A percentile compares a stretch with the other conserved stretches of the same genome.
phyloP scores from a whole-genome alignment of 2,888 invertebrate species.

The Coelogynopora nodosa region DNA sequence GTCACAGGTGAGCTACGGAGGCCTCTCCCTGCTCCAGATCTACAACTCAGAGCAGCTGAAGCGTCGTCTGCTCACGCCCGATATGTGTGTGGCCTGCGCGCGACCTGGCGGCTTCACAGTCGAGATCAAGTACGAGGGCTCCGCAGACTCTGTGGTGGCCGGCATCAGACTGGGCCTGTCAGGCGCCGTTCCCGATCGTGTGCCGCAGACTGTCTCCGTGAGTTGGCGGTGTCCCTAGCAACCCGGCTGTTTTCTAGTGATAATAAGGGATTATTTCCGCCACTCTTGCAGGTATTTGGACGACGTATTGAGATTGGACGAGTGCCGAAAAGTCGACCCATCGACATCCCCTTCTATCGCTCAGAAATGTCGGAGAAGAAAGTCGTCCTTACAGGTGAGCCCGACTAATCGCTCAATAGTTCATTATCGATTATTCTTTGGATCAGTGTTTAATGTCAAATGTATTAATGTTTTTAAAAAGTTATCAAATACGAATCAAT shows the following conservation, averaged over 20 bases:
- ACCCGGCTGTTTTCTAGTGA: not conserved
- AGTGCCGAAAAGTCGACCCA: conserved; percentile 72
- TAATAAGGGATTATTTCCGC: no score
- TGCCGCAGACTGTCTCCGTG: conserved; percentile 17
- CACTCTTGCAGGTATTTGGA: not conserved
- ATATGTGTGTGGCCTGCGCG: conserved; percentile 86
- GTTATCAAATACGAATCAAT: no score
- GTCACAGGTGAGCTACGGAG: conserved; percentile 66
- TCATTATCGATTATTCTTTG: no score
- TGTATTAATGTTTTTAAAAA: no score
- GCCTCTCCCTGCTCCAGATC: conserved; percentile 79
- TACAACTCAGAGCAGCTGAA: conserved; percentile 89
- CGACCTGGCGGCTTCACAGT: conserved; percentile 77
- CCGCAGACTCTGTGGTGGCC: conserved; percentile 73
- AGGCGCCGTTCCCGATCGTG: not conserved
- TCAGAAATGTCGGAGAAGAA: conserved; percentile 88
- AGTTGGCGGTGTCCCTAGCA: not conserved
- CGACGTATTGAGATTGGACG: conserved; percentile 54
- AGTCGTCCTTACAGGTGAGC: conserved; percentile 45
- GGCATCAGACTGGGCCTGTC: not conserved
- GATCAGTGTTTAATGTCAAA: no score
- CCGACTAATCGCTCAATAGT: no score
- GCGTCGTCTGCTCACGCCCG: conserved; percentile 77
- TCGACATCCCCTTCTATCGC: conserved; percentile 85
- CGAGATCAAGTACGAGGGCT: conserved; percentile 80